Evolutionary conservation across 2,797 vertebrate species (phyloP).

Genomic region (Poecilia gillii): DNA sequence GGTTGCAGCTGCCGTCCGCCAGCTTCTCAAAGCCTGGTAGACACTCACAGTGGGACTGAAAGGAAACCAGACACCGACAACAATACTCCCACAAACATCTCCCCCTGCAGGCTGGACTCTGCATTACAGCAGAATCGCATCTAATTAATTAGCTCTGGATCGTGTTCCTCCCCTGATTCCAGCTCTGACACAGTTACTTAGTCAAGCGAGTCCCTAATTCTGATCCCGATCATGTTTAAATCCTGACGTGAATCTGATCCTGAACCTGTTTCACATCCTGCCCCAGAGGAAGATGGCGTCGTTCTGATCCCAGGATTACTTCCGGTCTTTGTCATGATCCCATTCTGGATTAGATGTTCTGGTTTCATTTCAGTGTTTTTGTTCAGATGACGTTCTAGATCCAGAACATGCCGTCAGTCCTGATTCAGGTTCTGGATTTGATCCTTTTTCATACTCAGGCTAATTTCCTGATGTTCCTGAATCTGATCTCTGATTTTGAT

Average conservation of each 20-base stretch:
- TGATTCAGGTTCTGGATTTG: neutral
- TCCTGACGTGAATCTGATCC: neutral
- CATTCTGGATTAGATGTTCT: neutral
- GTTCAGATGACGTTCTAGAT: neutral
- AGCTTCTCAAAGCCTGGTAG: conserved; percentile 83
- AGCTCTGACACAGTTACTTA: neutral
- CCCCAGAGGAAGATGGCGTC: neutral
- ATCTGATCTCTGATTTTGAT: too few relatives aligned
- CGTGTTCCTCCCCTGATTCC: neutral
- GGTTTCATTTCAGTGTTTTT: neutral
- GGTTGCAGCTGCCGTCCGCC: conserved; percentile 79
- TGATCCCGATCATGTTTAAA: neutral
- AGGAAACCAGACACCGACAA: neutral
- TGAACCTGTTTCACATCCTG: neutral
- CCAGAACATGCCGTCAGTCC: neutral
- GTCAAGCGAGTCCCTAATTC: neutral
- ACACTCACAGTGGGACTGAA: conserved; percentile 92
- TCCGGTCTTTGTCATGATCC: neutral
- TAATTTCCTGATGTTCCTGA: neutral
- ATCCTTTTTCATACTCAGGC: too few relatives aligned
- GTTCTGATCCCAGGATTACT: neutral
- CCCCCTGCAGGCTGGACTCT: neutral
- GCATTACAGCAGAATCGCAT: neutral
- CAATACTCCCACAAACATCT: neutral
- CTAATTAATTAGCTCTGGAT: neutral